Base-by-base conservation (phyloP, 2,888 invertebrate genomes). In the Dimorphilus gyrociliatus region DNA sequence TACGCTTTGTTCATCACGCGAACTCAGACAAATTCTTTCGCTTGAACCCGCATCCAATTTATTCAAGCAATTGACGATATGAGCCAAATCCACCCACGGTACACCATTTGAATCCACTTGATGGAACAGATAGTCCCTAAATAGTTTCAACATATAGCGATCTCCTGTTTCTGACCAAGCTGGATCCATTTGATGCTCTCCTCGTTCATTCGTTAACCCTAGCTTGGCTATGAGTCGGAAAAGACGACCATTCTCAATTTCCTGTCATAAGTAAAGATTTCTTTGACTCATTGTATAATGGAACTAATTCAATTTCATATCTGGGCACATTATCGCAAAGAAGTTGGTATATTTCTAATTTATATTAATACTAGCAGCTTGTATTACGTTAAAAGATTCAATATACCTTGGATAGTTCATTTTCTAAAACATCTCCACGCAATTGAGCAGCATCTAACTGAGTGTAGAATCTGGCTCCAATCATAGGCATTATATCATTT, bases 401-500 rank as follows among this genome's bases (percentile, higher is more conserved):
- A 10, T 38, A 29, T 30, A 55, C 65, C 52, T 79, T 79, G 10
- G 81, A 72, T 37, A 94, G 67, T 60, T 90, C 88, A 41, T 79
- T 78, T 52, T 94, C 88, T 44, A 88, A 70, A 27, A 77, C 73
- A 60, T 94, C 94, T 27, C 78, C 76, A 43, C 84, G 75, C 34
- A 80, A 70, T 60, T 86, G 81, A 35, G 82, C 70, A 4, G 80
- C 77, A 63, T 94, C 92, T 56, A 92, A 69, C 67, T 94, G 90
- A 1, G 81, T 81, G 64, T 90, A 94, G 67, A 92, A 94, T 35
- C 92, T 71, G 25, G 90, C 90, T 16, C 70, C 94, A 48, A 97
- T 92, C 88, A 94, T 90, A 17, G 94, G 92, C 94, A 94, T 94
- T 50, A 94, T 73, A 67, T 94, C 92, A 41, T 82, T 84, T 37